Evolutionary conservation across 2,888 invertebrate species (phyloP).

Genomic region (Epistrophe eligans): DNA sequence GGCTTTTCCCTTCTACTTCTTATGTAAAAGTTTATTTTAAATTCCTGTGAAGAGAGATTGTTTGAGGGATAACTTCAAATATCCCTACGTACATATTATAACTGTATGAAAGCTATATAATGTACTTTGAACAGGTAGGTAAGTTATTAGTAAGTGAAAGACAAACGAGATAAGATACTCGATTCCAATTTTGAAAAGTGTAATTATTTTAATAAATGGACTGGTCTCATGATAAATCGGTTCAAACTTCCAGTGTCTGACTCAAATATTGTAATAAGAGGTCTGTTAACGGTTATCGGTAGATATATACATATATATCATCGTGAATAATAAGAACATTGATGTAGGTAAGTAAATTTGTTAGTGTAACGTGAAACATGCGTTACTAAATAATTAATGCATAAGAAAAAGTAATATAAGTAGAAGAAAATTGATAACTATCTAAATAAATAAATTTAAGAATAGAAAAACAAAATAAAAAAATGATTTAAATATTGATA

Average conservation of each 20-base stretch:
- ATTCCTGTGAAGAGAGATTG: not conserved
- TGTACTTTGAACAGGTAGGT: constrained; percentile 2
- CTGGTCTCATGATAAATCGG: constrained; percentile 54
- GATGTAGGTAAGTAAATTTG: no score
- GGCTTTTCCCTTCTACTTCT: not conserved
- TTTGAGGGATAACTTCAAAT: not conserved
- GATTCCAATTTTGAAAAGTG: constrained; percentile 71
- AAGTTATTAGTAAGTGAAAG: constrained; percentile 17
- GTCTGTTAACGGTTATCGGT: not conserved
- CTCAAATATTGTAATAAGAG: constrained; percentile 42
- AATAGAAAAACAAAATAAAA: no score
- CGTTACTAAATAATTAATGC: no score
- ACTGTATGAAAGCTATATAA: not conserved
- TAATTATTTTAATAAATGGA: constrained; percentile 75
- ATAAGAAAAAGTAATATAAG: no score
- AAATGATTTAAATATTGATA: no score
- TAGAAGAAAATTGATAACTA: no score
- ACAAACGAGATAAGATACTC: constrained; percentile 62
- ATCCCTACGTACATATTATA: no score
- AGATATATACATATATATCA: no score
- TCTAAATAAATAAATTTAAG: no score
- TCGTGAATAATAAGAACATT: no score
- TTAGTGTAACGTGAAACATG: no score
- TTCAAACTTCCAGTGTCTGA: constrained; percentile 52
- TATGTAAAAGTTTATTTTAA: not conserved